Base-by-base conservation (phyloP, 2,113 vertebrate species). In the Lipophrys pholis region DNA sequence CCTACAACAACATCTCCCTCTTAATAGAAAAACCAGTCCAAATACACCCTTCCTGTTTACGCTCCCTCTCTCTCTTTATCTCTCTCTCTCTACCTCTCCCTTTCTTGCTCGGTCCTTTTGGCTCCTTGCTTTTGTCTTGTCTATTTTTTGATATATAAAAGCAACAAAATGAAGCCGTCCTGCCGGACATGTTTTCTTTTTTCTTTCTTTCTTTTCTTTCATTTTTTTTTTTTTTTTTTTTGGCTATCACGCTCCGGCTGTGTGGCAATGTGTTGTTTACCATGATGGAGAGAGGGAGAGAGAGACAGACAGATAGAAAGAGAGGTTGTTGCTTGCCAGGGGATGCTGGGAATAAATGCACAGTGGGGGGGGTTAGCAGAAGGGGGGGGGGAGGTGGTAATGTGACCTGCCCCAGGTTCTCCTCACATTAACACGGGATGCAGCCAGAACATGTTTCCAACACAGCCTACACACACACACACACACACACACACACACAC, bases 221-320 rank as follows among this genome's bases (percentile, higher is more conserved):
- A n/a, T n/a, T n/a, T 30, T 30, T 30, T 30, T 30, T 30, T 30
- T 30, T 30, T 30, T 86, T 79, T 85, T 87, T 76, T 84, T 89
- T 91, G 92, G 91, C 92, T 76, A 70, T 93, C 87, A 76, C 87
- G 75, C 89, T 90, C 92, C 90, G 93, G 92, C 94, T 94, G 93
- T 93, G 94, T 93, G 90, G 93, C 93, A 94, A 94, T 94, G 93
- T 93, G 93, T 94, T 94, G 93, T 94, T 94, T 94, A 94, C 92
- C 89, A 92, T 90, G 91, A 91, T 91, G 90, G 80, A 89, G 77
- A 81, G 73, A 80, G 76, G 73, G 56, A 73, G 69, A 74, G n/a
- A 52, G 42, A 46, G 3, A 58, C 70, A 72, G 41, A 78, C 49
- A 65, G 38, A 66, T 67, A 80, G 55, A 77, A 39, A 80, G 77